Evolutionary conservation across 2,113 vertebrate genomes (phyloP).

Genomic region (Plecturocebus donacophilus): DNA sequence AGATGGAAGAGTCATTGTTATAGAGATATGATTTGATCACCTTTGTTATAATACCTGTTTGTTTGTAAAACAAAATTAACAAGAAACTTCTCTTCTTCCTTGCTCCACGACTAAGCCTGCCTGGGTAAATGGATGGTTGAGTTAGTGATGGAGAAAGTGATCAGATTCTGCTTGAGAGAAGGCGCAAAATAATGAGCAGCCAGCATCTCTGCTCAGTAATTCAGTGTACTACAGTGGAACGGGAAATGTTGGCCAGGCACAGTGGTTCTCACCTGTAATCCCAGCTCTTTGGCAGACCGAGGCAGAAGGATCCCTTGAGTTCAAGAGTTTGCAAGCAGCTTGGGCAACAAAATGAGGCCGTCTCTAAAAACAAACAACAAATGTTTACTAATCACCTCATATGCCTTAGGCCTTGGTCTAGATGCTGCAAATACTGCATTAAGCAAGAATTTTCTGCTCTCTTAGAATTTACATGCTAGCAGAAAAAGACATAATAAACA

Average conservation of each 20-base stretch:
- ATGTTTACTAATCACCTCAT: neutral
- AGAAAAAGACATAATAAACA: neutral
- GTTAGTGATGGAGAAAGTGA: neutral
- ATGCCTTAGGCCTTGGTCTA: neutral
- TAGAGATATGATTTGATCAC: neutral
- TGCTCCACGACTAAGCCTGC: neutral
- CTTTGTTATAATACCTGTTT: neutral
- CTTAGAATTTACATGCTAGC: neutral
- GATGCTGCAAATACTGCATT: neutral
- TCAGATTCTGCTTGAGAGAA: neutral
- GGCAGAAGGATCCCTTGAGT: no score
- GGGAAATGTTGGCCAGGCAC: neutral
- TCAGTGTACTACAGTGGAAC: accelerated
- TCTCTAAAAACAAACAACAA: neutral
- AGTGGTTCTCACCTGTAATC: no score
- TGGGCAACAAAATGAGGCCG: no score
- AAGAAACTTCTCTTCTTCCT: neutral
- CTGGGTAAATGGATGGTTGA: neutral
- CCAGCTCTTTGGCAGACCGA: no score
- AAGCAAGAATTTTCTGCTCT: neutral
- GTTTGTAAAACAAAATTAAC: neutral
- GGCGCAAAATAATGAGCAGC: neutral
- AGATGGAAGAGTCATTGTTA: neutral
- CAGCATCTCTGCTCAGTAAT: accelerated
- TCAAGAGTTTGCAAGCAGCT: no score